Base-by-base conservation (phyloP, 2,113 vertebrate species). In the Pandion haliaetus region DNA sequence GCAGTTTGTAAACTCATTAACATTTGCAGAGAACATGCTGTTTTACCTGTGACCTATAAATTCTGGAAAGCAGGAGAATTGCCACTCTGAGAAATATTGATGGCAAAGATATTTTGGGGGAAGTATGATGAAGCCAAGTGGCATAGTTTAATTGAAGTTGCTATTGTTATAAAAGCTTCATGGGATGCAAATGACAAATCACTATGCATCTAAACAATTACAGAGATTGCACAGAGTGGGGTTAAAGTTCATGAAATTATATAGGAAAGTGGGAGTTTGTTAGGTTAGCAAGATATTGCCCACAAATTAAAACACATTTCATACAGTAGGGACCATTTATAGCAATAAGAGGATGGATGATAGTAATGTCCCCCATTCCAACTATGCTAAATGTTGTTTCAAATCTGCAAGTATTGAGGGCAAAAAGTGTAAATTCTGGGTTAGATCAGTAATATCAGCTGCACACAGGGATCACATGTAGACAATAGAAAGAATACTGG, bases 1-100 rank as follows among this genome's bases (percentile, higher is more conserved):
- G 81, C 84, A 94, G 93, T 96, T 94, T 97, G 93, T 93, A 97
- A 97, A 94, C 84, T 97, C 93, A 96, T 96, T 97, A 97, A 93
- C 93, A 91, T 96, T 97, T 96, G 78, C 93, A 90, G 63, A 79
- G 89, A 93, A 95, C 81, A 83, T 70, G 66, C 58, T 83, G 89
- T 62, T 93, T 93, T 96, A 97, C 95, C 93, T 94, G 84, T 95
- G 94, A 95, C 95, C 74, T 93, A 93, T 90, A 91, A 66, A 91
- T 95, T 83, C 74, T 32, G 67, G 82, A 93, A 96, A 82, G 32
- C 54, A 14, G 32, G 82, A 90, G 91, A 95, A 96, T 47, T 95
- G 66, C 58, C 59, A 66, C 82, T 88, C 63, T 29, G 32, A 65
- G 86, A 70, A 94, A 85, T 62, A 82, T 73, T 77, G 91, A 94